Conservation (phyloP, 2,113 vertebrate genomes). For the Hemiscyllium ocellatum region DNA sequence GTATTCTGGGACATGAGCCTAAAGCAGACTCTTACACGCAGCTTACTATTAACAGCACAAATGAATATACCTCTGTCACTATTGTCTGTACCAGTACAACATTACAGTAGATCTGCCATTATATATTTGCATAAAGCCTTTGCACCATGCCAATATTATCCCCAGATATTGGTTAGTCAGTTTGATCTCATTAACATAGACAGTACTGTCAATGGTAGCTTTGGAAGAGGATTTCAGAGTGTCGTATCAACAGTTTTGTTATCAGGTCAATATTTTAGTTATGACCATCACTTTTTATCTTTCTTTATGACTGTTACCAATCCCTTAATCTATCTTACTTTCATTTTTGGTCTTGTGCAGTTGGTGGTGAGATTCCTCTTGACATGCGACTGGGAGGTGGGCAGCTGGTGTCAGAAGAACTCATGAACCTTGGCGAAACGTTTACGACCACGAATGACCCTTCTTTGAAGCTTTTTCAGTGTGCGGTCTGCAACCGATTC, state of each 20-base stretch:
- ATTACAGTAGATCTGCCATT: conserved; percentile 1
- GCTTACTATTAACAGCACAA: conserved; percentile 13
- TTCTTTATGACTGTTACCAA: not conserved
- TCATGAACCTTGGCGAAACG: conserved; percentile 95
- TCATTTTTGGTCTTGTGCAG: conserved; percentile 50
- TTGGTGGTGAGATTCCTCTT: conserved; percentile 90
- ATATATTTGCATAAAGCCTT: not conserved
- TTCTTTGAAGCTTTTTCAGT: conserved; percentile 96
- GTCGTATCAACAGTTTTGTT: not conserved
- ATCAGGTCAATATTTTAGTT: not conserved
- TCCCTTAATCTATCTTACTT: not conserved
- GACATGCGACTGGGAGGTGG: conserved; percentile 87
- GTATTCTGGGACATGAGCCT: not conserved
- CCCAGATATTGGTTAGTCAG: not conserved
- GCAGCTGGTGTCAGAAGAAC: conserved; percentile 93
- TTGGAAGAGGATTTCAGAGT: not conserved
- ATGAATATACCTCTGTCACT: not conserved
- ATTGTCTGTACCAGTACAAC: not conserved
- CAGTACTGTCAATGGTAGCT: not conserved
- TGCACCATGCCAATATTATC: not conserved
- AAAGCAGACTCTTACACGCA: conserved; percentile 9
- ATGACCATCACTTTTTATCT: not conserved
- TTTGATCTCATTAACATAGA: not conserved
- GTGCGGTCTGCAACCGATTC: conserved; percentile 96
- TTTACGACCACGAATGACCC: conserved; percentile 93